Conservation (phyloP, 2,113 vertebrate species). For the Seriola quinqueradiata region DNA sequence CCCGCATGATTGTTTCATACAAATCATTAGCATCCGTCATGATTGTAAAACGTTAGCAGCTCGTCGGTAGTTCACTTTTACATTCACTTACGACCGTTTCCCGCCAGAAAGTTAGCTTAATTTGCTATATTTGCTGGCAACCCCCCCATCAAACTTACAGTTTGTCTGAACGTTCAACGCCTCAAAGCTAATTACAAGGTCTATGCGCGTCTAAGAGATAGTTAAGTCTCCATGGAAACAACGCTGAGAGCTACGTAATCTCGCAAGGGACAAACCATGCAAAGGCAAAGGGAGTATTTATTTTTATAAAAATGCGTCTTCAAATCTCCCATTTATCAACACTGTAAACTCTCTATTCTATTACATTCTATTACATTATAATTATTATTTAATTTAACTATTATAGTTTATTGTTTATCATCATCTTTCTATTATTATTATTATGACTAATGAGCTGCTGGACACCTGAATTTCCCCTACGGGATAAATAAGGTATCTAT, state of each 20-base stretch:
- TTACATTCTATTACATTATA: too few species aligned
- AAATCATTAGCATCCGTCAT: conserved; percentile 76
- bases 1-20: conserved; percentile 78
- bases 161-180: neutral
- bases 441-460: too few species aligned
- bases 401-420: neutral
- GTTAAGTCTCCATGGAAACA: conserved; percentile 74
- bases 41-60: neutral
- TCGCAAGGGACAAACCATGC: conserved; percentile 57
- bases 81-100: neutral
- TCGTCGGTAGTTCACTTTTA: neutral
- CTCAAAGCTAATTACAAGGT: neutral
- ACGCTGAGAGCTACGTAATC: neutral
- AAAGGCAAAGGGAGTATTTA: neutral
- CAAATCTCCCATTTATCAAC: neutral
- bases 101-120: neutral
- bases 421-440: too few species aligned
- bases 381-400: neutral
- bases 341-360: too few species aligned
- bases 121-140: fast-evolving
- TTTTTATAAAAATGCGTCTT: too few species aligned
- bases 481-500: too few species aligned
- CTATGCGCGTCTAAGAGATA: neutral
- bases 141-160: too few species aligned
- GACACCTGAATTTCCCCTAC: too few species aligned